Evolutionary conservation across 2,113 vertebrate genomes (phyloP), one percentile per base, ranked within the genome.

Genomic region (Crotalus tigris): DNA sequence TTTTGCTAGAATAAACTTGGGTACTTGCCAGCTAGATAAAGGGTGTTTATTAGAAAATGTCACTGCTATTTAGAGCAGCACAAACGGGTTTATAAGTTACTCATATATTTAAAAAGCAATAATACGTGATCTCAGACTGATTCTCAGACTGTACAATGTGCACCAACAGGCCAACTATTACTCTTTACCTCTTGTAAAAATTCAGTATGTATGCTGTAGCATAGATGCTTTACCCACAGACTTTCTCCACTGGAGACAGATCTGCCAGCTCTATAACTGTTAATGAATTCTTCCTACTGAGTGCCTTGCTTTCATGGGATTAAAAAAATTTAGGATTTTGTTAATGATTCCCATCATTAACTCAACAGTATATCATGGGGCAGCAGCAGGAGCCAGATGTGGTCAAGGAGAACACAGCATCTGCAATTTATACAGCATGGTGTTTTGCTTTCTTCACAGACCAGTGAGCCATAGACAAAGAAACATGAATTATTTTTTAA

Each of bases 21-120:
- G 64, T 21, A n/a, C 54, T 29, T 61, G 64, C 89, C 11, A 92
- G 75, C 46, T 11, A 90, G 57, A 90, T 88, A 92, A 86, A 85
- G 21, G 54, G 7, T 91, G 53, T 64, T 19, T 53, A 61, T 46
- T 88, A 92, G 23, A 13, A 95, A 95, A 94, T 69, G 94, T 92
- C 86, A 49, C 59, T 88, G 17, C 86, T 39, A 64, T 92, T 93
- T 87, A 85, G n/a, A 88, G 53, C 39, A 88, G 59, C 29, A 81
- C 33, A 46, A 81, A 33, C 4, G 59, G 53, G 29, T 88, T 93
- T 88, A n/a, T 49, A 33, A 90, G 49, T 87, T 51, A 51, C 46
- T 87, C 85, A n/a, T 93, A 46, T 55, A 75, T 59, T 59, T 58
- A 58, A 93, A 88, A 86, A 44, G 85, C 24, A 75, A 11, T 88